Conservation (phyloP, 2,113 vertebrate genomes). For the Naja naja region DNA sequence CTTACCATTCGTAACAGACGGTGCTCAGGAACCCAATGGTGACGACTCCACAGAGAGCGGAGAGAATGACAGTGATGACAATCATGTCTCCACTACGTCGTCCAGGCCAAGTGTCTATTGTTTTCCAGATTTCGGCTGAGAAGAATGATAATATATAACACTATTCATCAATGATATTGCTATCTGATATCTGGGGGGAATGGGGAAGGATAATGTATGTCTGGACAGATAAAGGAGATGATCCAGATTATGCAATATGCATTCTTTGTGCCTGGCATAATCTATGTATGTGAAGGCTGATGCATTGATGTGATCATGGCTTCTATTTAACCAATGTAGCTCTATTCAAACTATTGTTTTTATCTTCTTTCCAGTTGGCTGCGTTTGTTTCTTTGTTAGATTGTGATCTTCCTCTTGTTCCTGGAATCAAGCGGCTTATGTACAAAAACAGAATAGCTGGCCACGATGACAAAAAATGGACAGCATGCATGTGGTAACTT, state of each 20-base stretch:
- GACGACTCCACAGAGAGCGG: constrained; percentile 51
- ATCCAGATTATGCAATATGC: background rate
- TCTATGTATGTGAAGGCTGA: background rate
- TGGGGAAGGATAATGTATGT: background rate
- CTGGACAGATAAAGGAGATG: background rate
- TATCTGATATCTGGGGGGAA: background rate
- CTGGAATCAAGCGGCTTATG: background rate
- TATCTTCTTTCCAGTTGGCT: background rate
- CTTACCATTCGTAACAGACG: constrained; percentile 50
- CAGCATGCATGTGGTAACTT: background rate
- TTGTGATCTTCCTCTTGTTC: background rate
- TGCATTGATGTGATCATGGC: background rate
- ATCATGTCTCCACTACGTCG: constrained; percentile 44
- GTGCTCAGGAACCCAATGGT: constrained; percentile 39
- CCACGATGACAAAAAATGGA: background rate
- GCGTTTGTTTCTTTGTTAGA: background rate
- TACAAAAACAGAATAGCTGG: background rate
- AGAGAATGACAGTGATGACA: constrained; percentile 61
- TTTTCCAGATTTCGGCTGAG: background rate
- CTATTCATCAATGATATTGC: background rate
- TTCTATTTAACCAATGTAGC: background rate
- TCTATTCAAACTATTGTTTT: background rate
- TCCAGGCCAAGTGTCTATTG: constrained; percentile 31
- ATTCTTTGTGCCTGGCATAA: background rate
- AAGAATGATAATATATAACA: background rate